These are phyloP conservation scores for Acrocera orbiculus DNA, from an alignment of 2,888 invertebrate species.

Conservation along the genomic window DNA sequence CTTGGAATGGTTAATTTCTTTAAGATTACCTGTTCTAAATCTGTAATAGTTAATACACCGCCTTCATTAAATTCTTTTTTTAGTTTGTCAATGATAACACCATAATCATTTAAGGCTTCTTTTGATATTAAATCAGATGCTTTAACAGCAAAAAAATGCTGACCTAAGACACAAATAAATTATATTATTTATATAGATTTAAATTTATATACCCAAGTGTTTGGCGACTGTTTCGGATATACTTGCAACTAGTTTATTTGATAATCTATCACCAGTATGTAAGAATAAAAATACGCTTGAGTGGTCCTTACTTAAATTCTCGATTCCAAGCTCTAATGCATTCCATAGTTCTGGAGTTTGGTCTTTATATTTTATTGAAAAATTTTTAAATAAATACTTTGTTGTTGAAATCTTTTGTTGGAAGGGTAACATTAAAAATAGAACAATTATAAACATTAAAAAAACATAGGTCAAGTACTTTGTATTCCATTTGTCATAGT, in stretches of 20 bases:
- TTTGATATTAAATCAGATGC: conserved; percentile 15
- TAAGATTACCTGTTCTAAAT: conserved; percentile 21
- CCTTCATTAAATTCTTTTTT: conserved; percentile 18
- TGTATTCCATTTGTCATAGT: too few relatives aligned
- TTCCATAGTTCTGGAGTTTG: conserved; percentile 15
- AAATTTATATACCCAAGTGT: conserved; percentile 20
- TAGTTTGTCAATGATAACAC: conserved; percentile 20
- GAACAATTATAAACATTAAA: too few relatives aligned
- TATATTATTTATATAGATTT: neutral
- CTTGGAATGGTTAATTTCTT: too few relatives aligned
- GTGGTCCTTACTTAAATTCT: conserved; percentile 19
- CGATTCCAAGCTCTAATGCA: conserved; percentile 15
- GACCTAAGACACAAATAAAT: too few relatives aligned
- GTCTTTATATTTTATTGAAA: neutral
- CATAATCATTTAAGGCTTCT: conserved; percentile 18
- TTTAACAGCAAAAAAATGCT: too few relatives aligned
- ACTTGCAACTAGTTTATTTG: conserved; percentile 14
- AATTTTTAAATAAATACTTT: neutral
- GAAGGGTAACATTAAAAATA: too few relatives aligned
- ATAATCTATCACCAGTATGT: conserved; percentile 11
- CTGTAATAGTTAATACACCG: conserved; percentile 20
- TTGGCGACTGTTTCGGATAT: conserved; percentile 18
- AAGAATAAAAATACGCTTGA: conserved; percentile 19
- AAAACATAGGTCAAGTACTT: too few relatives aligned
- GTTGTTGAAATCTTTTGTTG: too few relatives aligned